Evolutionary conservation across 2,113 vertebrate species (phyloP), one percentile per base, ranked within the genome.

Genomic region (Esox niger): DNA sequence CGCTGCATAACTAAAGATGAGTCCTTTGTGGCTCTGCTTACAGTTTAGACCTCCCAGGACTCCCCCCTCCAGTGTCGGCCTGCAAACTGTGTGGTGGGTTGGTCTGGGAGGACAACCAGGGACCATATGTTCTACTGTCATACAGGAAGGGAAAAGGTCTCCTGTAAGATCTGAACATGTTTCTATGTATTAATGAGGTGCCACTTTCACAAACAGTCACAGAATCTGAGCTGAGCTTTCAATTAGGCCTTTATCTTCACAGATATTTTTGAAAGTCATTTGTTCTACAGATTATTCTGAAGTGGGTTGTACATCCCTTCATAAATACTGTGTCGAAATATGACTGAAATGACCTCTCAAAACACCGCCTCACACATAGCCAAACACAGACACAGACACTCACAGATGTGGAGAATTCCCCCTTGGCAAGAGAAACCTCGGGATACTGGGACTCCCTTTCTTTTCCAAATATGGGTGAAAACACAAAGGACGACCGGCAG

Each of bases 371-470:
- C 69, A 64, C 57, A 75, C 58, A 78, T 66, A 80, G 60, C 71
- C 71, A 74, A 68, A 70, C 35, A 46, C 63, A 64, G 61, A 76
- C 23, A 60, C 38, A 71, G 47, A 29, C 60, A 64, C 73, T 72
- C 83, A 83, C 84, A 88, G 84, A 90, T 90, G 88, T 87, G 86
- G 78, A 77, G 83, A 87, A 83, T 81, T 85, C 83, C 82, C 87
- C 83, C 77, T 78, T 81, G 79, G 84, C 88, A 77, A 75, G 80
- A 67, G 66, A 68, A 75, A 69, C 77, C 66, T 81, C 77, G 87
- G 82, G 87, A 87, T 87, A 88, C 86, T 80, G 87, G 89, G 87
- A 90, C 90, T 90, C 89, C 89, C 89, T 91, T 88, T 87, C 86
- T 87, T 83, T 85, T 90, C 87, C 88, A 88, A 91, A 91, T 90